phyloP scores from a whole-genome alignment of 2,888 invertebrate species.

The Xestia ashworthii region DNA sequence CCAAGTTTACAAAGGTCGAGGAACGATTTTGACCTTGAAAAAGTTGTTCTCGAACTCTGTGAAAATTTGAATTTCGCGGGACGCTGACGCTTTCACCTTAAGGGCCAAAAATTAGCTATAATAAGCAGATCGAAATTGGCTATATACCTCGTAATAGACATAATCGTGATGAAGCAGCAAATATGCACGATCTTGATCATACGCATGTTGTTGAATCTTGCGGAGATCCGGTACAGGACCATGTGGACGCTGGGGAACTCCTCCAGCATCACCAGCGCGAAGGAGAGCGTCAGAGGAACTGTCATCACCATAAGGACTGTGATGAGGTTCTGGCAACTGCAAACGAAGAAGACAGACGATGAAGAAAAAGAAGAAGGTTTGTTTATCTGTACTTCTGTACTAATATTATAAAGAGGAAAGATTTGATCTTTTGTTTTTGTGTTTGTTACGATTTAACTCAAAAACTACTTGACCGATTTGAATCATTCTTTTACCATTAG shows the following conservation, averaged over 20 bases:
- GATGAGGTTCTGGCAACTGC: constrained; percentile 91
- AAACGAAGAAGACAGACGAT: constrained; percentile 13
- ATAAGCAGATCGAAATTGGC: too few relatives aligned
- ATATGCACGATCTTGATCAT: constrained; percentile 94
- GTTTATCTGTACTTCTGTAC: too few relatives aligned
- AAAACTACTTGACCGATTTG: too few relatives aligned
- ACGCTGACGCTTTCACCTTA: too few relatives aligned
- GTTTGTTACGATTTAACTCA: too few relatives aligned
- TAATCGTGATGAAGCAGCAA: constrained; percentile 94
- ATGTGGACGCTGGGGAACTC: constrained; percentile 93
- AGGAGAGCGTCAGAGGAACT: constrained; percentile 92
- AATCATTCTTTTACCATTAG: too few relatives aligned
- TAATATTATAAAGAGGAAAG: too few relatives aligned
- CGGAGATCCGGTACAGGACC: constrained; percentile 92
- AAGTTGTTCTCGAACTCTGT: too few relatives aligned
- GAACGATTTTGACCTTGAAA: too few relatives aligned
- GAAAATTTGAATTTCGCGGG: too few relatives aligned
- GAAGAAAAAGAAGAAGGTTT: not conserved
- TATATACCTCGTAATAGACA: constrained; percentile 91
- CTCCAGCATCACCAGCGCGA: constrained; percentile 96
- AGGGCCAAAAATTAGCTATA: not conserved
- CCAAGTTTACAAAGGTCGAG: too few relatives aligned
- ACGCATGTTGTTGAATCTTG: constrained; percentile 93
- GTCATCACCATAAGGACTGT: constrained; percentile 92
- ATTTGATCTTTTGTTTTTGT: too few relatives aligned